Evolutionary conservation across 2,888 invertebrate genomes (phyloP), one percentile per base, ranked within the genome.

Genomic region (Ditylenchus weischeri): DNA sequence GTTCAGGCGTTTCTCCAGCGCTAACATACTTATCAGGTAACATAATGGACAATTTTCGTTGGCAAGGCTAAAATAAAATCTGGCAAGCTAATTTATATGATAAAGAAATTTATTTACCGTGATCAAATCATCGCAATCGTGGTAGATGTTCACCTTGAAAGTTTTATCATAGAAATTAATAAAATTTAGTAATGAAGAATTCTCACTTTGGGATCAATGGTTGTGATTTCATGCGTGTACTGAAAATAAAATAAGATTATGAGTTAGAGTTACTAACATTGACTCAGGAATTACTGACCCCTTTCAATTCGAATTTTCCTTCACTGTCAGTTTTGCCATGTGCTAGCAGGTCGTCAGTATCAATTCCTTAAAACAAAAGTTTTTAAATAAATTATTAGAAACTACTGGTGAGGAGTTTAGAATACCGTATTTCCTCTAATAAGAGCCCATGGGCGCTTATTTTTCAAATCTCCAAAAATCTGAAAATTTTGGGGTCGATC

Each of bases 171-270:
- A 50, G 6, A 54, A 54, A 13, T 18, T 15, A 7, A 11, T 18
- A 10, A 51, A 23, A 11, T 54, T 54, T 54, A n/a, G 10, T 2
- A 3, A 43, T 13, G 43, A 54, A 54, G 6, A n/a, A 5, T 29
- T 13, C 54, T 54, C 29, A 54, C 54, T 18, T 72, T 72, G 36
- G 72, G 68, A 62, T 72, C 74, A 49, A 72, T 69, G 10, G 61
- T 72, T 15, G 69, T 74, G 57, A 72, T 51, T 51, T 72, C 72
- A 49, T 75, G 67, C 5, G 72, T 72, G 29, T 36, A 51, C 59
- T 57, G 54, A 75, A 72, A 36, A 54, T 15, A 13, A 21, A 54
- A 54, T 51, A 23, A 8, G 2, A 54, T 50, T 10, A 8, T 23
- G 2, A 23, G 10, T 54, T 54, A 1, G 3, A 54, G n/a, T 54